Evolutionary conservation across 1,140 invertebrate species (phyloP), one percentile per base, ranked within the genome.

Genomic region (Mya arenaria): DNA sequence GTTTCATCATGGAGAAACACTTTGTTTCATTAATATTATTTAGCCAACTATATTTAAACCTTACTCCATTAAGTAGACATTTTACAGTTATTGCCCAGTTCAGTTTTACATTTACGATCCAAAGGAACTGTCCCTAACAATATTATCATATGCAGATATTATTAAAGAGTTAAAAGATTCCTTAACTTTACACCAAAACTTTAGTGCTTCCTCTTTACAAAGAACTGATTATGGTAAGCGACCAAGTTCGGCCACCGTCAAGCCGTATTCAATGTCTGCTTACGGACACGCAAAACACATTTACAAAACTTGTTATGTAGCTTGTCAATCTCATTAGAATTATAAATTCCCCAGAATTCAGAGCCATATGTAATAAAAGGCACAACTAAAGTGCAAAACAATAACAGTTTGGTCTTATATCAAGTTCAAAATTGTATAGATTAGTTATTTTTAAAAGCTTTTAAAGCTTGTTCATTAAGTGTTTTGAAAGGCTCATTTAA

Each of bases 301-400:
- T 66, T 66, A 37, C 63, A 66, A 37, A 66, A 66, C 8, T 39
- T 37, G 10, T 39, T 37, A 23, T 39, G 63, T 6, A 66, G 13
- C 41, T 66, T 66, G 6, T 66, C 63, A 6, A 66, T 39, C 19
- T 66, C 32, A 30, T 66, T 36, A 17, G 3, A 39, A 39, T 39
- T n/a, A 66, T 66, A 39, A 25, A 66, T 39, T 4, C 10, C 63
- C 63, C 63, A 66, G 25, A 66, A n/a, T 4, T 66, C 63, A n/a
- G 63, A 4, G 5, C 63, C n/a, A 66, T 66, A 66, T 8, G 41
- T 17, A 23, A 66, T 13, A 8, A 66, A 39, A 15, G 63, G 63
- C 4, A 39, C 32, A 6, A 66, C 36, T 17, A 66, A 8, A 5
- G 3, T 8, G n/a, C 41, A 34, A 23, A 66, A 66, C 10, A 66